Evolutionary conservation across 2,888 invertebrate species (phyloP).

Genomic region (Siphonodentalium dalli): DNA sequence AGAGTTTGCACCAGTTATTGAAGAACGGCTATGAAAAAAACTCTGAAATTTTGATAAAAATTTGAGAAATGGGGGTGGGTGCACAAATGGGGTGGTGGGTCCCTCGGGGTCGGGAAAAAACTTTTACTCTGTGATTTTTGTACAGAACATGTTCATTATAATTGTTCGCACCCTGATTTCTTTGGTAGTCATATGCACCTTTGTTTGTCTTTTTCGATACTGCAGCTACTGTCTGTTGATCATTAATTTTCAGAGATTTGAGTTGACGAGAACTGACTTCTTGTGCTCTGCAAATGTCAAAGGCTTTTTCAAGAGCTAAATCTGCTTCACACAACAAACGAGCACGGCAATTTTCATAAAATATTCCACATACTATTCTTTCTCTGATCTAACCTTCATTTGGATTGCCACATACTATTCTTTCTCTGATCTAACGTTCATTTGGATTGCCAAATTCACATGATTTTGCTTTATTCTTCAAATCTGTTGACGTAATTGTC

Average conservation of each 20-base stretch:
- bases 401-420: conserved; percentile 13
- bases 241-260: conserved; percentile 4
- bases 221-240: neutral
- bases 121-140: too few relatives aligned
- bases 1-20: too few relatives aligned
- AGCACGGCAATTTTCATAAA: neutral
- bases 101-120: too few relatives aligned
- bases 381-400: neutral
- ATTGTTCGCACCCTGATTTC: too few relatives aligned
- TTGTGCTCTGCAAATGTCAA: too few relatives aligned
- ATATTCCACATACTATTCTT: neutral
- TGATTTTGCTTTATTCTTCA: conserved; percentile 11
- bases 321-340: too few relatives aligned
- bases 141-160: too few relatives aligned
- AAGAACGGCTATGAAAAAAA: too few relatives aligned
- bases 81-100: too few relatives aligned
- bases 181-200: neutral
- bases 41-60: too few relatives aligned
- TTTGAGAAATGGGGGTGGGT: too few relatives aligned
- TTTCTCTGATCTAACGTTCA: conserved; percentile 2
- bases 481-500: conserved; percentile 13
- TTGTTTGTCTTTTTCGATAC: neutral
- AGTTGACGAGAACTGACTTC: conserved; percentile 8
- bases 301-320: conserved; percentile 8
- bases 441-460: conserved; percentile 7